Base-by-base conservation (phyloP, 1,140 invertebrate species). In the Gryllus bimaculatus region DNA sequence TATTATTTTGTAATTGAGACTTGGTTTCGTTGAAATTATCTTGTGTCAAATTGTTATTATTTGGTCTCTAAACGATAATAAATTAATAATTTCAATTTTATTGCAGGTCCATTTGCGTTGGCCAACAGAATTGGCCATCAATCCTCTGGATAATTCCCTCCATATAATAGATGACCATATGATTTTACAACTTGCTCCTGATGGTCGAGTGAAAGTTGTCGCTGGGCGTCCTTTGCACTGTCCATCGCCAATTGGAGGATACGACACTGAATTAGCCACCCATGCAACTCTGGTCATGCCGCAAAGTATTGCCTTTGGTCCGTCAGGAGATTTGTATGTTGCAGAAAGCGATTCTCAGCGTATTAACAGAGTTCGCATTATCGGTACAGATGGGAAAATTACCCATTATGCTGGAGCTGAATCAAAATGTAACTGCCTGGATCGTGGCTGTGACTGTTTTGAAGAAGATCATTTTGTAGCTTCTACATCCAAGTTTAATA, bases 141-240 rank as follows among this genome's bases (percentile, higher is more conserved):
- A 96, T 86, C 96, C 96, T 0, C 86, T 98, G 73, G 96, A 98
- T 84, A 96, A 97, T 84, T 95, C 95, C 3, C 87, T 99, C 2
- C 95, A 98, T 84, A 96, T 99, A 79, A 94, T 99, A 75, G 97
- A 99, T 83, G 96, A 98, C 84, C 95, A 97, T 83, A 96, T 98
- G 92, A 94, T 96, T 47, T 87, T 98, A 0, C 94, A 96, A 83
- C 87, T 99, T 85, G 96, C 96, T 6, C 91, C 93, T 0, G 96
- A 98, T 84, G 93, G 94, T 73, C 88, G 95, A 54, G 92, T 98
- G 0, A 95, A 96, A 82, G 95, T 97, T 0, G 92, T 98, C 15
- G 96, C 96, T 39, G 96, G 97, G 8, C 89, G 95, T 79, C 96
- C 96, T 0, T 87, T 96, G 8, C 96, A 98, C 84, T 99, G 97